Evolutionary conservation across 2,888 invertebrate species (phyloP), one percentile per base, ranked within the genome.

Genomic region (Elysia crispata): DNA sequence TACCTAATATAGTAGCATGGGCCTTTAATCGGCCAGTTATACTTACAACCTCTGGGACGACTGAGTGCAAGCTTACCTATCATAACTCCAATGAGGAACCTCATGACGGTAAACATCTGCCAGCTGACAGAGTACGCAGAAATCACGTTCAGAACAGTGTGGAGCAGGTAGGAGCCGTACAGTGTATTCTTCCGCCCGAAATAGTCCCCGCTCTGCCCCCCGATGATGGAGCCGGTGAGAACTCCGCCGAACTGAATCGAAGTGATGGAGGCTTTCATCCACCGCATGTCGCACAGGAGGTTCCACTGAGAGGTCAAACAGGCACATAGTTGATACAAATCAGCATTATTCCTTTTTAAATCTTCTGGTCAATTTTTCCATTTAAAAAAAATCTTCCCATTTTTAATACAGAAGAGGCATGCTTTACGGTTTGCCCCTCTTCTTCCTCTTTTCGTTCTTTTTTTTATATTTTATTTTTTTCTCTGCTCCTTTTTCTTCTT

Each of bases 171-270:
- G 23, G 77, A 78, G 18, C 84, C 33, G 73, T 84, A 86, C 60
- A 82, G 77, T 13, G 85, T 86, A 28, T 84, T 84, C 81, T 86
- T 86, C 31, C 87, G 67, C 1, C 87, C 87, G 54, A 85, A 79
- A 0, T 75, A 70, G 74, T 87, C 87, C 0, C 84, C 85, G 28
- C 82, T 57, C 49, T 86, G 86, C 23, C 86, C 86, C 13, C 78
- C 81, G 13, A 83, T 41, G 1, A 85, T 50, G 0, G 84, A 84
- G 20, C 86, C 85, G n/a, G 86, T 57, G 13, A 86, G 73, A 13
- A 85, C 83, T 20, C 87, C 87, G 0, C 77, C 80, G 85, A 87
- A 86, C 67, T 87, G 87, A 8, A 87, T 83, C 0, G 85, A 84
- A 0, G 85, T 85, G 13, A 85, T 83, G 13, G 82, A 82, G 54